Base-by-base conservation (phyloP, 1,140 invertebrate genomes). In the Adelges cooleyi region DNA sequence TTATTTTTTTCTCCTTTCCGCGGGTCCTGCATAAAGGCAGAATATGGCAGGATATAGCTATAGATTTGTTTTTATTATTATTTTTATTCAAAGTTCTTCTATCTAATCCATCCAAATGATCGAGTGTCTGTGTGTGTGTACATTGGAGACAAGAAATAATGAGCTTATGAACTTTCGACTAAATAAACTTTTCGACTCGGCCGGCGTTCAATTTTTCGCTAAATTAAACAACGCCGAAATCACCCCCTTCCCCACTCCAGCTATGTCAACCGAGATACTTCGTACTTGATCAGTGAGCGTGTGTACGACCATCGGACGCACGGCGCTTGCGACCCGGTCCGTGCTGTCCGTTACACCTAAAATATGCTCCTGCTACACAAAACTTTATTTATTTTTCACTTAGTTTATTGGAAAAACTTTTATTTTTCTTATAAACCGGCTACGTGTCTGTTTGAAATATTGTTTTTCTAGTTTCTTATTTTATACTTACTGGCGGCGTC, bases 401-500 rank as follows among this genome's bases (percentile, higher is more conserved):
- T n/a, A n/a, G n/a, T n/a, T n/a, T n/a, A n/a, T n/a, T n/a, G n/a
- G n/a, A n/a, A n/a, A n/a, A n/a, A 33, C 29, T 33, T 33, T 33
- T 33, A 33, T 33, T 33, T 33, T 33, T 33, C 29, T 33, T 33
- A 6, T 11, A 11, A 6, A 11, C 11, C 29, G 11, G 11, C 29
- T 6, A 33, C 29, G 29, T 33, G 29, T 33, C 11, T 33, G 29
- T 33, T 33, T 33, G 29, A 33, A 33, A 33, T 6, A 33, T 33
- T 33, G 29, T 11, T 33, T 33, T 33, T 33, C 29, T 33, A 33
- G 29, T 33, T 33, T 33, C 11, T 33, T 33, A 33, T 5, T 5
- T 3, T 20, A 11, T 46, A 62, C 79, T 79, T 76, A 81, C 80
- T 82, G 56, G 81, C 79, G 23, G 81, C 78, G 73, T 86, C 84